A percentile compares a stretch with the other conserved stretches of the same genome.
Evolutionary conservation across 1,140 invertebrate genomes (phyloP).

Genomic region (Cardiocondyla obscurior): DNA sequence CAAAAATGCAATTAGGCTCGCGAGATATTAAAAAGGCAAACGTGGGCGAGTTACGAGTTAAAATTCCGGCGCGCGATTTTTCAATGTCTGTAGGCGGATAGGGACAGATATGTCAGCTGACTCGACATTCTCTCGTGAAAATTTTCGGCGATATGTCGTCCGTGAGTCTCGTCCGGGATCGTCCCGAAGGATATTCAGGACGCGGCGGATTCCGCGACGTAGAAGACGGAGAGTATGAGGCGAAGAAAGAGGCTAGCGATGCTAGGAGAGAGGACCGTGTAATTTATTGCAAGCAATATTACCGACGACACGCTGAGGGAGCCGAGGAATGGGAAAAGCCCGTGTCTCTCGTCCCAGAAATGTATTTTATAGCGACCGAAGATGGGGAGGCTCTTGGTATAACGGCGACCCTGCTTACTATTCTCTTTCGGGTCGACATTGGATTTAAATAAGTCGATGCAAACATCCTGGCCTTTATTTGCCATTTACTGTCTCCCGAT

Average conservation of each 20-base stretch:
- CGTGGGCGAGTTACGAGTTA: background rate
- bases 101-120: constrained; percentile 6
- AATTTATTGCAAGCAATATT: constrained; percentile 71
- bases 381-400: constrained; percentile 10
- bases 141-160: constrained; percentile 56
- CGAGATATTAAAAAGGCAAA: background rate
- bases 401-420: constrained; percentile 4
- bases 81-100: constrained; percentile 9
- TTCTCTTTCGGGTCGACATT: background rate
- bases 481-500: background rate
- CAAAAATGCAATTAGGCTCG: constrained; percentile 30
- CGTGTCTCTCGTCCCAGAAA: background rate
- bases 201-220: background rate
- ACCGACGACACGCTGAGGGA: constrained; percentile 37
- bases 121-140: constrained; percentile 56
- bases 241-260: background rate
- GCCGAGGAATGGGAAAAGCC: constrained; percentile 13
- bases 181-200: constrained; percentile 30
- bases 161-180: constrained; percentile 34
- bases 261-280: constrained; percentile 32
- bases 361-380: constrained; percentile 55
- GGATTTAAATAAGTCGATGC: constrained; percentile 58
- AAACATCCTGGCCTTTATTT: background rate
- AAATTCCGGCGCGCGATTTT: constrained; percentile 22
- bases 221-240: background rate